Evolutionary conservation across 2,888 invertebrate genomes (phyloP), one percentile per base, ranked within the genome.

Genomic region (Zygogramma bicolorata): DNA sequence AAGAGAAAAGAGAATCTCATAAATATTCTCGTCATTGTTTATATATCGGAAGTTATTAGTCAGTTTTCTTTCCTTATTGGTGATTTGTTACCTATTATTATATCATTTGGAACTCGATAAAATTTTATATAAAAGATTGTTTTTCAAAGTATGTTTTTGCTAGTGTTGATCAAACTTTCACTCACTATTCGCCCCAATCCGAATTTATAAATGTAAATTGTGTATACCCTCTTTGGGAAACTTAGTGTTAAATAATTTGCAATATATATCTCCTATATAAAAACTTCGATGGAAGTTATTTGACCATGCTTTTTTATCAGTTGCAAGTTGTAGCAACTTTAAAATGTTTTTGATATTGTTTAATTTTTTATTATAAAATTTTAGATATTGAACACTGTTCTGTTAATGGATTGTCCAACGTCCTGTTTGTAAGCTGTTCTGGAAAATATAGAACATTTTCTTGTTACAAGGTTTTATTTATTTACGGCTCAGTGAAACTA

Each of bases 281-380:
- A 27, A 27, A 53, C 46, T 46, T 46, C 46, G 8, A 46, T 8
- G 10, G 46, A 46, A 46, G 38, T 38, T 10, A n/a, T 15, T 7
- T 13, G 46, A 46, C 18, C 13, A 8, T 53, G 53, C 53, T 53
- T 53, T 27, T 53, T 25, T 10, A 13, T 7, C 5, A n/a, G 53
- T 53, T 22, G 25, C 2, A n/a, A 40, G 62, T 72, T 29, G 20
- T n/a, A 29, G 67, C 46, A 60, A 53, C 53, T 40, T 61, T 61
- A 59, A n/a, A n/a, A 72, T 72, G 65, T 68, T 72, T 72, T 72
- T 72, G 71, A 72, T 72, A 72, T 72, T 72, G 65, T 68, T 59
- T 46, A 68, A 71, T 62, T 71, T 68, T 31, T 46, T 46, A 46
- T 46, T 57, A 59, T 58, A 27, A 63, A 60, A 40, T 29, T 22